phyloP scores from a whole-genome alignment of 2,113 vertebrate species.

The Prietella phreatophila region DNA sequence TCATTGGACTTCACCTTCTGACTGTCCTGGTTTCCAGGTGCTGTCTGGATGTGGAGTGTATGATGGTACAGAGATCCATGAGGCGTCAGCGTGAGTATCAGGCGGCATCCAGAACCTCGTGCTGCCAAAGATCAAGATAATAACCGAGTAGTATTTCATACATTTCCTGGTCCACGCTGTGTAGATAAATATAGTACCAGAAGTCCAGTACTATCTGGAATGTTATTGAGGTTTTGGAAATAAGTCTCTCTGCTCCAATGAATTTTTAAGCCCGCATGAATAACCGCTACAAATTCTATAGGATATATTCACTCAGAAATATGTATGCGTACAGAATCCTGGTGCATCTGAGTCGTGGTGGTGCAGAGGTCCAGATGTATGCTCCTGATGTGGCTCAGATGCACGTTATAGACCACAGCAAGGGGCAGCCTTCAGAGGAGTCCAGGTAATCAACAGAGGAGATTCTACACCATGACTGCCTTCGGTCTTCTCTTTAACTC shows the following conservation, averaged over 20 bases:
- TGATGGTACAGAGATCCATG: conserved; percentile 85
- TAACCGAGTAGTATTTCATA: no score
- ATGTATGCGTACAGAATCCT: conserved; percentile 69
- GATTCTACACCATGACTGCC: background rate
- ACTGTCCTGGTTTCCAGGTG: conserved; percentile 67
- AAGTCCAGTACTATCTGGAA: background rate
- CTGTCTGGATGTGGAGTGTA: conserved; percentile 86
- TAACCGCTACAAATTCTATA: background rate
- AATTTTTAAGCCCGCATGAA: background rate
- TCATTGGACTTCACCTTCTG: background rate
- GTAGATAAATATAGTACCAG: background rate
- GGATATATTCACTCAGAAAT: background rate
- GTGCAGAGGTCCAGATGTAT: conserved; percentile 81
- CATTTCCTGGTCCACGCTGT: background rate
- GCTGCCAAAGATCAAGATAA: background rate
- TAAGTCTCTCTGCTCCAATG: background rate
- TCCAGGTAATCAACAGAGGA: conserved; percentile 53
- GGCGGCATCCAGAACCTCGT: background rate
- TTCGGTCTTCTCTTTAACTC: background rate
- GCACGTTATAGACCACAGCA: conserved; percentile 84
- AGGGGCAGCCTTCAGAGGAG: conserved; percentile 78
- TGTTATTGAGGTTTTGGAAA: background rate
- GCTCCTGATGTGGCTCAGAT: conserved; percentile 82
- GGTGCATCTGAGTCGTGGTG: conserved; percentile 83
- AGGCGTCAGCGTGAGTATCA: conserved; percentile 84